phyloP scores from a whole-genome alignment of 2,113 vertebrate species.

The Pterocles gutturalis region DNA sequence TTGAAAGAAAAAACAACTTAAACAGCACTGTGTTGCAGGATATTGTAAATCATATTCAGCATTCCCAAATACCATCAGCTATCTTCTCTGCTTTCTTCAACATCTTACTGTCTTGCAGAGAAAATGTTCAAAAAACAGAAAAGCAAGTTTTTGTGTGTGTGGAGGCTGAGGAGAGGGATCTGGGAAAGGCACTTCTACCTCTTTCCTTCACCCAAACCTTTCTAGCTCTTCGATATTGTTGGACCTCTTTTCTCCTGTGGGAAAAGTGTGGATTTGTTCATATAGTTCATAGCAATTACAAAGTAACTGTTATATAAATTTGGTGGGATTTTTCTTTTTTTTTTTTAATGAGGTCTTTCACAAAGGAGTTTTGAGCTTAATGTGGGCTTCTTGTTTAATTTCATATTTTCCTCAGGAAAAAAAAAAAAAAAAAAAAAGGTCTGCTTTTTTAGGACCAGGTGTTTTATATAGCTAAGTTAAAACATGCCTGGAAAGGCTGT shows the following conservation, averaged over 20 bases:
- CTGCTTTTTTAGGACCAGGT: slow-evolving; percentile 55
- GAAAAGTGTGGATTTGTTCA: slow-evolving; percentile 10
- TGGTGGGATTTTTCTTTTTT: not conserved
- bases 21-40: not conserved
- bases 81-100: not conserved
- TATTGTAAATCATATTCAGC: not conserved
- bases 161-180: not conserved
- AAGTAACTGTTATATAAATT: slow-evolving; percentile 21
- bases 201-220: not conserved
- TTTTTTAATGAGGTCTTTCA: slow-evolving; percentile 8
- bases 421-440: not conserved
- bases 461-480: slow-evolving; percentile 38
- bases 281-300: not conserved
- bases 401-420: not conserved
- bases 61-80: not conserved
- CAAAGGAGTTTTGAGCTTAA: slow-evolving; percentile 17
- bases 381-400: not conserved
- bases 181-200: not conserved
- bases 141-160: not conserved
- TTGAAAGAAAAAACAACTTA: not conserved
- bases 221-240: not conserved
- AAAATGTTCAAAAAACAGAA: not conserved
- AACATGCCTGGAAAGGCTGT: not conserved
- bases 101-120: not conserved
- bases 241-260: not conserved